These are phyloP conservation scores for Hemiscyllium ocellatum DNA, from an alignment of 2,113 vertebrate species.

Conservation along the genomic window DNA sequence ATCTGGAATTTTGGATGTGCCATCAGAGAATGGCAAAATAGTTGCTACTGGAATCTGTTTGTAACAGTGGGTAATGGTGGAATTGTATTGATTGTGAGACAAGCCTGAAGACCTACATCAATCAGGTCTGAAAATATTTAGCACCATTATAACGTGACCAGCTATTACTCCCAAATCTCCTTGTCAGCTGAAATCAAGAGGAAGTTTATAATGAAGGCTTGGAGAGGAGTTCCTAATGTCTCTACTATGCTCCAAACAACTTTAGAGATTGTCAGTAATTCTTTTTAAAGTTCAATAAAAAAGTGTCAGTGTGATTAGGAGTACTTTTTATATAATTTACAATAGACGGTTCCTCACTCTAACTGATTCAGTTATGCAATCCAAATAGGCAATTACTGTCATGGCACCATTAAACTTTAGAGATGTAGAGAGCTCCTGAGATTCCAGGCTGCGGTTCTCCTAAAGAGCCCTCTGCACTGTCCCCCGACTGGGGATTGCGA, in stretches of 20 bases:
- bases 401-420: neutral
- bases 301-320: neutral
- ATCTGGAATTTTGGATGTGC: neutral
- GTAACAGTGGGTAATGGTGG: neutral
- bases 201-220: neutral
- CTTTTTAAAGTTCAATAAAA: neutral
- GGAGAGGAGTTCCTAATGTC: neutral
- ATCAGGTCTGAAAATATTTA: neutral
- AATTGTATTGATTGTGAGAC: neutral
- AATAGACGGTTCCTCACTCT: neutral
- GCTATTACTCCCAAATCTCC: neutral
- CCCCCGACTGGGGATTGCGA: too few relatives aligned
- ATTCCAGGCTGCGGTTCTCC: neutral
- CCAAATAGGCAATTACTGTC: neutral
- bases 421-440: neutral
- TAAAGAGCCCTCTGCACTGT: too few relatives aligned
- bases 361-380: neutral
- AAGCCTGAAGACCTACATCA: neutral
- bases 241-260: neutral
- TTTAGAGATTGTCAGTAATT: neutral
- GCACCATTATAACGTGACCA: neutral
- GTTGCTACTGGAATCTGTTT: neutral
- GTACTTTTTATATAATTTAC: neutral
- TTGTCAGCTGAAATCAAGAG: neutral
- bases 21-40: neutral